A percentile compares a stretch with the other conserved stretches of the same genome.
These are phyloP conservation scores for Drosophila tsacasi DNA, from an alignment of 1,140 invertebrate genomes.

Conservation along the genomic window DNA sequence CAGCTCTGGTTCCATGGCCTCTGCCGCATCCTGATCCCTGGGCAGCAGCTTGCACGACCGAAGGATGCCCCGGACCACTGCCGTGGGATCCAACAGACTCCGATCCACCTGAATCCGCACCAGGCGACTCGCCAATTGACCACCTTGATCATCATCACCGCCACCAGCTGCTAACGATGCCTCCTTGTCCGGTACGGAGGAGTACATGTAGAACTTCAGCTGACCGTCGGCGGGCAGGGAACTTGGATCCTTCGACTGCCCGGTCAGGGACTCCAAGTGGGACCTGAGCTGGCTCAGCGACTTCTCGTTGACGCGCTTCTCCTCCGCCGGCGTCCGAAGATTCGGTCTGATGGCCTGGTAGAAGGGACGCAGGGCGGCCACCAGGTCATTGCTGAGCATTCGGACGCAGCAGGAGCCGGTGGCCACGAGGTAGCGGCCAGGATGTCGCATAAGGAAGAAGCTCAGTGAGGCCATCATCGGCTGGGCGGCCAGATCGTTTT, in stretches of 20 bases:
- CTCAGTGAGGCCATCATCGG: conserved; percentile 16
- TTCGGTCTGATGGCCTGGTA: conserved; percentile 97
- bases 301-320: conserved; percentile 94
- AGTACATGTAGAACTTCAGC: conserved; percentile 91
- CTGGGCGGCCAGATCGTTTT: background rate
- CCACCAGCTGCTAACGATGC: background rate
- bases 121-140: conserved; percentile 62
- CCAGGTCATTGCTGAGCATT: conserved; percentile 88
- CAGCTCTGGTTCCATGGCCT: too few species aligned
- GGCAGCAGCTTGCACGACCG: conserved; percentile 90
- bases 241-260: conserved; percentile 84
- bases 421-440: conserved; percentile 1
- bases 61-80: conserved; percentile 91
- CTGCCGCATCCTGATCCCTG: background rate
- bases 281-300: conserved; percentile 94
- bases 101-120: conserved; percentile 90
- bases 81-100: conserved; percentile 87
- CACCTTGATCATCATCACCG: background rate
- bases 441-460: background rate
- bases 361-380: conserved; percentile 94
- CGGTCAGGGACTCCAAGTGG: conserved; percentile 87
- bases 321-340: conserved; percentile 93
- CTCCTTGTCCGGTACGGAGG: conserved; percentile 87
- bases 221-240: conserved; percentile 85
- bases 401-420: conserved; percentile 6